A percentile compares a stretch with the other conserved stretches of the same genome.
Conservation (phyloP, 1,140 invertebrate genomes). For the Brachionus paranguensis region DNA sequence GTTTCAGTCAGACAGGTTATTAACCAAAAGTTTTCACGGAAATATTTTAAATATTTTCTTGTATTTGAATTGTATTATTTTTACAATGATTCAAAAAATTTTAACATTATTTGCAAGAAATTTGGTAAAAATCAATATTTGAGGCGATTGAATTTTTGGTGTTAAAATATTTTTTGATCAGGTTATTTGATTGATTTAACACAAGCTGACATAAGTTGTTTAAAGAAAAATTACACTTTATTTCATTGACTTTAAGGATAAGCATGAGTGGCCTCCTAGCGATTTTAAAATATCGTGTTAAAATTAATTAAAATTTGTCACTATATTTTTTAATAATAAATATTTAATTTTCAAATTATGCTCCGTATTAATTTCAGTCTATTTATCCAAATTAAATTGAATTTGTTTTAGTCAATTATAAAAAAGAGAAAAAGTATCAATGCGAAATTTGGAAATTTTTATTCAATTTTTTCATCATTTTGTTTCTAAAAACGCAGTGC, state of each 20-base stretch:
- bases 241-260: background rate
- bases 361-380: background rate
- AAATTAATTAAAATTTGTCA: conserved; percentile 3
- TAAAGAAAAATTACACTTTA: background rate
- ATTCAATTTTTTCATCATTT: background rate
- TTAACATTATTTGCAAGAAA: background rate
- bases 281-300: background rate
- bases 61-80: background rate
- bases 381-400: background rate
- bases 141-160: background rate
- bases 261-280: background rate
- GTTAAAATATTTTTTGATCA: background rate
- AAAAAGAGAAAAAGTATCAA: background rate
- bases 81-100: background rate
- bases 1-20: background rate
- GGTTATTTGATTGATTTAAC: background rate
- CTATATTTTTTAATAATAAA: background rate
- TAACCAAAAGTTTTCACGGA: background rate
- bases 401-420: background rate
- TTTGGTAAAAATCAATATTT: background rate
- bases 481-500: background rate
- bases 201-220: background rate
- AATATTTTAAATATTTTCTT: background rate
- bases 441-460: background rate
- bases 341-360: background rate